phyloP scores from a whole-genome alignment of 2,797 vertebrate genomes.

The Amazona ochrocephala region DNA sequence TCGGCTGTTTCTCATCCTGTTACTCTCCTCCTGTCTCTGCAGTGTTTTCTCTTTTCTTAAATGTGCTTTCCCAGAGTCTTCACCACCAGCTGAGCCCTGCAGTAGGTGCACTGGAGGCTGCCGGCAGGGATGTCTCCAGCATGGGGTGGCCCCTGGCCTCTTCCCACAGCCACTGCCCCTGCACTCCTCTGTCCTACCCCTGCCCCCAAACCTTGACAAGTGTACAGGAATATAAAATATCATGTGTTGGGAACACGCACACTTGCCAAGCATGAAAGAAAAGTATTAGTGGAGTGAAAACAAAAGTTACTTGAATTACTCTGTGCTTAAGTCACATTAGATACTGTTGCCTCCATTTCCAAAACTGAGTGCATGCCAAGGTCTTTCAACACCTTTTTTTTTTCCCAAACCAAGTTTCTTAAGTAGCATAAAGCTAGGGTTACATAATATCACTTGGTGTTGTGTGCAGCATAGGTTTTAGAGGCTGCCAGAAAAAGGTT shows the following conservation, averaged over 20 bases:
- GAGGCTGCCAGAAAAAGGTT: neutral
- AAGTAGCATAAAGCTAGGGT: neutral
- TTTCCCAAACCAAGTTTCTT: neutral
- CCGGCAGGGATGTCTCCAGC: neutral
- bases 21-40: neutral
- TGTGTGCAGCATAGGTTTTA: neutral
- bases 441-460: neutral
- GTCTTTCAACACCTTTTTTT: neutral
- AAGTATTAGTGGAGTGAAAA: neutral
- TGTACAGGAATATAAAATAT: neutral
- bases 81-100: accelerated
- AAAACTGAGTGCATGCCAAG: neutral
- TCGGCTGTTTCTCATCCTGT: neutral
- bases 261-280: neutral
- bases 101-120: neutral
- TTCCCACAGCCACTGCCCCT: neutral
- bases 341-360: neutral
- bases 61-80: neutral
- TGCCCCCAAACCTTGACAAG: neutral
- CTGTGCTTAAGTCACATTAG: neutral
- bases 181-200: accelerated
- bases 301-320: neutral
- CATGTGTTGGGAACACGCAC: neutral
- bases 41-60: neutral
- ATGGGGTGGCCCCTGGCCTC: neutral